A percentile compares a stretch with the other conserved stretches of the same genome.
phyloP scores from a whole-genome alignment of 2,888 invertebrate species.

The Thecophora atra region DNA sequence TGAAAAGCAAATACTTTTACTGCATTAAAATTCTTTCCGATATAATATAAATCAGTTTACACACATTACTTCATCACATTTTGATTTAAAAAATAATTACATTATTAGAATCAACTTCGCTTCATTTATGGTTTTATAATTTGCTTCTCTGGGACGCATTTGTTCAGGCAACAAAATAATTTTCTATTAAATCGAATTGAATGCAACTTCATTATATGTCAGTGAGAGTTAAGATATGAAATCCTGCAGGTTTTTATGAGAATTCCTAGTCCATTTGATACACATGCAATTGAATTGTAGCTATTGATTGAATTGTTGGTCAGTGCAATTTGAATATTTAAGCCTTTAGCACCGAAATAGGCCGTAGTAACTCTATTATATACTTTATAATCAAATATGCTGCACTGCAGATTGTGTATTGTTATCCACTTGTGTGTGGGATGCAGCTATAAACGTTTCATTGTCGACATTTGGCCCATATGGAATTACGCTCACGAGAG shows the following conservation, averaged over 20 bases:
- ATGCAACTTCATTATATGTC: conserved; percentile 28
- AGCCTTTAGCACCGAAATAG: conserved; percentile 11
- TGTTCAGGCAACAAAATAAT: conserved; percentile 16
- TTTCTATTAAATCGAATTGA: conserved; percentile 26
- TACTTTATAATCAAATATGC: conserved; percentile 49
- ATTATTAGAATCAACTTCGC: background rate
- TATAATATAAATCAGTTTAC: conserved; percentile 6
- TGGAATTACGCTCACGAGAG: conserved; percentile 50
- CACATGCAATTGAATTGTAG: conserved; percentile 21
- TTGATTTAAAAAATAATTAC: background rate
- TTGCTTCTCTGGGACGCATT: conserved; percentile 10
- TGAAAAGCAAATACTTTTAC: conserved; percentile 17
- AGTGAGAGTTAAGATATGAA: conserved; percentile 13
- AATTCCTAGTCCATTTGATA: conserved; percentile 6
- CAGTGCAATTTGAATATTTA: conserved; percentile 15
- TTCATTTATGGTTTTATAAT: background rate
- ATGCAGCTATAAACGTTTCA: conserved; percentile 37
- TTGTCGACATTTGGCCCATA: conserved; percentile 40
- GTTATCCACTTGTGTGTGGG: conserved; percentile 13
- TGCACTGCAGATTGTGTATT: conserved; percentile 45
- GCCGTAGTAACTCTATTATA: conserved; percentile 10
- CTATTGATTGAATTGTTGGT: conserved; percentile 20
- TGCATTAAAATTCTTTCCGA: conserved; percentile 21
- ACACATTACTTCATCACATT: background rate
- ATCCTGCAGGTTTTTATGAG: conserved; percentile 10